These are phyloP conservation scores for Marronus borbonicus DNA, from an alignment of 2,888 invertebrate species.

Conservation along the genomic window DNA sequence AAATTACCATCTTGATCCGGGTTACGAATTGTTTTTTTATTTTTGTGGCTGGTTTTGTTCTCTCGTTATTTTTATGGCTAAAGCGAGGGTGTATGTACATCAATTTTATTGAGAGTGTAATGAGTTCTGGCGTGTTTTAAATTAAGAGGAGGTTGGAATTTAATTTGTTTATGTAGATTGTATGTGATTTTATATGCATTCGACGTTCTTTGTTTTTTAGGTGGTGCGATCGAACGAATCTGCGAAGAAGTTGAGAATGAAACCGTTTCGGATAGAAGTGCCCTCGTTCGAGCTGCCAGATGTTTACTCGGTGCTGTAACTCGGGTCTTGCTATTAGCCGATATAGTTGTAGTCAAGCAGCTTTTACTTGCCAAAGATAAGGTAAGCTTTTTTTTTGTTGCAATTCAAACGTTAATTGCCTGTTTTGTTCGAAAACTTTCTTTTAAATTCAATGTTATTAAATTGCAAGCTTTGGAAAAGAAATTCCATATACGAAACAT, in stretches of 20 bases:
- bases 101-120: not conserved
- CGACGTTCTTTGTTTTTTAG: slow-evolving; percentile 71
- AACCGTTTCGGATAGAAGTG: slow-evolving; percentile 74
- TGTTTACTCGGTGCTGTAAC: slow-evolving; percentile 96
- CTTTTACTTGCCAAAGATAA: slow-evolving; percentile 96
- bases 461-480: too few relatives aligned
- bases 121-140: not conserved
- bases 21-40: not conserved
- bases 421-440: too few relatives aligned
- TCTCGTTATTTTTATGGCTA: not conserved
- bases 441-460: too few relatives aligned
- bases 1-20: not conserved
- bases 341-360: slow-evolving; percentile 98
- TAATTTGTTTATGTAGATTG: too few relatives aligned
- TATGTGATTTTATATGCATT: too few relatives aligned
- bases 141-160: not conserved
- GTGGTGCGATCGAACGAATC: slow-evolving; percentile 92
- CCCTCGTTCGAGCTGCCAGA: slow-evolving; percentile 92
- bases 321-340: slow-evolving; percentile 94
- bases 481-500: too few relatives aligned
- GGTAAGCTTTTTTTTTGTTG: slow-evolving; percentile 71
- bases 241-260: slow-evolving; percentile 83
- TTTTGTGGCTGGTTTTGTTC: not conserved
- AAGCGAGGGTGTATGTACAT: too few relatives aligned
- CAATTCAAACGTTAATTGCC: too few relatives aligned